Percentiles rank a stretch among this genome's conserved stretches.
phyloP scores from a whole-genome alignment of 2,113 vertebrate genomes.

The Machaerirhynchus nigripectus region DNA sequence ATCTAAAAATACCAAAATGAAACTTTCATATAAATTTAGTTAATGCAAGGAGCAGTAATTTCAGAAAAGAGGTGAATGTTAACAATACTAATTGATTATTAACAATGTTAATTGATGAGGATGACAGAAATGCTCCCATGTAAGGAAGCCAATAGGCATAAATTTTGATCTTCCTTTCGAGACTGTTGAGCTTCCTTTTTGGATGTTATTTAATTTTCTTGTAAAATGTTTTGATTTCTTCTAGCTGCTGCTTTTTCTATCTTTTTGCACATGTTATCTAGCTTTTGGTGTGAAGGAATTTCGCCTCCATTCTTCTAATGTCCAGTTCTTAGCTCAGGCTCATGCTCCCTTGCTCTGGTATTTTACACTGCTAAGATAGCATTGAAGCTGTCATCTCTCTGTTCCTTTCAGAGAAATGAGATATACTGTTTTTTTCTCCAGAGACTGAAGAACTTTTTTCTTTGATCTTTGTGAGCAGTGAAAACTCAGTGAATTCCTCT shows the following conservation, averaged over 20 bases:
- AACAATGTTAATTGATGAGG: not conserved
- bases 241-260: not conserved
- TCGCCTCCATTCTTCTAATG: not conserved
- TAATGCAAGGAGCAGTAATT: not conserved
- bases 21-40: not conserved
- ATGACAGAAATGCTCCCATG: not conserved
- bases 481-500: not conserved
- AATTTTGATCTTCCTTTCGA: not conserved
- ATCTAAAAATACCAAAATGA: not conserved
- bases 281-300: not conserved
- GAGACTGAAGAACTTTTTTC: not conserved
- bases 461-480: not conserved
- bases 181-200: not conserved
- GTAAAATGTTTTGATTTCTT: not conserved
- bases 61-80: not conserved
- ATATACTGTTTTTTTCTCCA: not conserved
- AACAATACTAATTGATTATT: not conserved
- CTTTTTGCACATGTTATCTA: not conserved
- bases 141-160: not conserved
- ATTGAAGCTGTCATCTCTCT: not conserved
- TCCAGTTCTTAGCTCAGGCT: not conserved
- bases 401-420: not conserved
- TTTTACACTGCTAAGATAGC: not conserved
- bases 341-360: not conserved
- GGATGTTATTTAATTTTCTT: not conserved